Base-by-base conservation (phyloP, 2,797 vertebrate genomes). In the Austrolebias charrua region DNA sequence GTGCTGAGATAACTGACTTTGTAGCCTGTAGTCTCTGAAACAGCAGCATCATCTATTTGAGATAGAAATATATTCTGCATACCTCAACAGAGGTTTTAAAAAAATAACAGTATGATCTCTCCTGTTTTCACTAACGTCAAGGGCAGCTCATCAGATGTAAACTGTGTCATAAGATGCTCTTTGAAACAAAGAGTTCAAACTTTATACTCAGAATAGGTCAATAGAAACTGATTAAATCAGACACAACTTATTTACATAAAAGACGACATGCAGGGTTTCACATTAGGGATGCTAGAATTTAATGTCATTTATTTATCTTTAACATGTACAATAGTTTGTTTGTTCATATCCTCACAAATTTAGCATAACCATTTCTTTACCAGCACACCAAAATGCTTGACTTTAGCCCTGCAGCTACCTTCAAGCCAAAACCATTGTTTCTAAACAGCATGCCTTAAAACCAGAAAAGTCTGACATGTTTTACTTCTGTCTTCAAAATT, bases 1-100 rank as follows among this genome's bases (percentile, higher is more conserved):
- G 70, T 84, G 75, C 82, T 84, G 79, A 85, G 83, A 84, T 84
- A 80, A 84, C 69, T 72, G 63, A 42, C 78, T 83, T 69, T 79
- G 77, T 67, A 65, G 61, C 46, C 65, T 46, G 18, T 53, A 60
- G 61, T 52, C 48, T 81, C 46, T 24, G 55, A 31, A 70, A 56
- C 38, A 46, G 60, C 42, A 47, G 15, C 18, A 8, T 50, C 55
- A 70, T 78, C 40, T 50, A 58, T 79, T 79, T 71, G 58, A 78
- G 52, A 71, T 49, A 19, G 44, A 71, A 33, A 79, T 51, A 44
- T 46, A 24, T 60, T 66, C 55, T 61, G 48, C 20, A 4, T 28
- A 29, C 64, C 48, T 49, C 67, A 73, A 67, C 69, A 67, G 61
- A 63, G 63, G 53, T 51, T n/a, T n/a, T n/a, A 52, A 47, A 52